Evolutionary conservation across 1,140 invertebrate species (phyloP), one percentile per base, ranked within the genome.

Genomic region (Neodiprion pinetum): DNA sequence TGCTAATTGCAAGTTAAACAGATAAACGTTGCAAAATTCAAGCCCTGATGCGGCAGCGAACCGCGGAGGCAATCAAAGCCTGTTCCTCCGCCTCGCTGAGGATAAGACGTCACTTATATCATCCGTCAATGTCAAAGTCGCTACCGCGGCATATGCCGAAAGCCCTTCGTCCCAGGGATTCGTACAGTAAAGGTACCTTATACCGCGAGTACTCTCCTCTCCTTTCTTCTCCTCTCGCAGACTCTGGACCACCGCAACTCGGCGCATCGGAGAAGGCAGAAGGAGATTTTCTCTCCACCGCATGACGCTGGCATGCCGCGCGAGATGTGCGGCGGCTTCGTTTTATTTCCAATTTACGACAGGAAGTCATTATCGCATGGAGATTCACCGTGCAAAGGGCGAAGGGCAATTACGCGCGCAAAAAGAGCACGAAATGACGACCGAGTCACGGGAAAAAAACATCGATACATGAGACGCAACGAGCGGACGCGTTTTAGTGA

Each of bases 361-460:
- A 84, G 82, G 82, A 83, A 83, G 83, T 83, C 82, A 83, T 84
- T 84, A 83, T 78, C 66, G 75, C 78, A 82, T 83, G 82, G 78
- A 83, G 80, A 84, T 83, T 82, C 79, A 70, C 76, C 76, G 74
- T 75, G 14, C 75, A 74, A 67, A 68, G 75, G 80, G 75, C 75
- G 75, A 65, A 73, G 76, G 80, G 72, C 71, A 77, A 75, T 76
- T 72, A 66, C 40, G 14, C 21, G 68, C 12, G 68, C 21, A 12
- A 28, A 69, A 47, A 69, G 47, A 69, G 14, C 53, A 61, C 53
- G 53, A 61, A 61, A 7, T 17, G 53, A 5, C 53, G 28, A 40
- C 28, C 28, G 28, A 40, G 28, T 40, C 28, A 0, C 28, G 28
- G 28, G 28, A 5, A 0, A 40, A 40, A 40, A 40, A 40, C 28